phyloP scores from a whole-genome alignment of 2,113 vertebrate genomes.

The Fukomys damarensis region DNA sequence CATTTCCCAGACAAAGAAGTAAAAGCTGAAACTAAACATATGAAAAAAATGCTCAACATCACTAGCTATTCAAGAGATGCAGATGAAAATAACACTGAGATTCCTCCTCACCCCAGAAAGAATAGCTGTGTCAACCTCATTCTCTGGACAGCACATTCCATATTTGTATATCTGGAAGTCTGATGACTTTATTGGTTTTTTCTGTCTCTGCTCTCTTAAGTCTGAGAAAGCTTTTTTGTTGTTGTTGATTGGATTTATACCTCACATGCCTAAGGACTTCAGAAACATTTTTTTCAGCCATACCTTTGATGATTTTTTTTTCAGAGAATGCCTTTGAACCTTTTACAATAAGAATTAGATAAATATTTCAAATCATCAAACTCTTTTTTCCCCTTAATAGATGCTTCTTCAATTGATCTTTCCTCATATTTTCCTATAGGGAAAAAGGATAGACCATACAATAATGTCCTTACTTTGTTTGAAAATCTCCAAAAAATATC shows the following conservation, averaged over 20 bases:
- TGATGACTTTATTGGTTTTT: not conserved
- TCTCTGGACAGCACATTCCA: too few relatives aligned
- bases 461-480: not conserved
- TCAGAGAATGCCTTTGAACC: not conserved
- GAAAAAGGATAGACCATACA: not conserved
- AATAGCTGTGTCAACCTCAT: too few relatives aligned
- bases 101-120: too few relatives aligned
- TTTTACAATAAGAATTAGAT: not conserved
- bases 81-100: too few relatives aligned
- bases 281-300: not conserved
- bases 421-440: not conserved
- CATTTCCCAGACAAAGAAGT: too few relatives aligned
- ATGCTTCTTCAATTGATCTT: not conserved
- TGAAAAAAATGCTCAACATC: too few relatives aligned
- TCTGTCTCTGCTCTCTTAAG: not conserved
- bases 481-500: not conserved
- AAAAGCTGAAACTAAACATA: too few relatives aligned
- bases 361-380: not conserved
- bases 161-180: not conserved
- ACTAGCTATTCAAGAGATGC: too few relatives aligned
- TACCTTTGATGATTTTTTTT: not conserved
- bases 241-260: not conserved
- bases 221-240: too few relatives aligned
- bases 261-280: not conserved
- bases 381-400: not conserved